A percentile compares a stretch with the other conserved stretches of the same genome.
phyloP scores from a whole-genome alignment of 1,140 invertebrate genomes.

The Telenomus remus region DNA sequence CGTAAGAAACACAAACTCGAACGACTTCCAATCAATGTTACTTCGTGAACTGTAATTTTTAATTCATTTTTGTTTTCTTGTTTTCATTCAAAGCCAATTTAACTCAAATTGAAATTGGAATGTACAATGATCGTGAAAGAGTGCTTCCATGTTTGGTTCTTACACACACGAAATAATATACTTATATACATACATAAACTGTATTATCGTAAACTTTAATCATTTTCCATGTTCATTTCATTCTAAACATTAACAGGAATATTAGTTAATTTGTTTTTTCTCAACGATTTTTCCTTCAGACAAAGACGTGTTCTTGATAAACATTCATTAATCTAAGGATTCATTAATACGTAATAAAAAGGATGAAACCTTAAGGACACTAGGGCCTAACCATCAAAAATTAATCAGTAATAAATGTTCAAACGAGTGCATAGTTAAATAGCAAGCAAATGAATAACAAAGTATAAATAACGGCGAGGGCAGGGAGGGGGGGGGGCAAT shows the following conservation, averaged over 20 bases:
- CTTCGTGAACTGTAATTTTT: too few relatives aligned
- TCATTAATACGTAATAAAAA: constrained; percentile 37
- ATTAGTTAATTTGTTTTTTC: constrained; percentile 7
- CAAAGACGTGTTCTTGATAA: constrained; percentile 42
- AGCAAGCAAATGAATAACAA: constrained; percentile 46
- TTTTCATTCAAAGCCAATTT: too few relatives aligned
- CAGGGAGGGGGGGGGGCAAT: constrained; percentile 2
- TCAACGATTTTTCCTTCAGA: constrained; percentile 40
- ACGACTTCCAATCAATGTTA: too few relatives aligned
- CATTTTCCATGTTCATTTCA: constrained; percentile 7
- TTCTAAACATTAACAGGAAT: constrained; percentile 55
- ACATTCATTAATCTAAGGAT: constrained; percentile 52
- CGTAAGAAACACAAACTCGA: too few relatives aligned
- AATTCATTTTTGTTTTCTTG: too few relatives aligned
- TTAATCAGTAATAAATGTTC: constrained; percentile 42
- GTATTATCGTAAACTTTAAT: constrained; percentile 4
- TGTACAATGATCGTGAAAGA: constrained; percentile 15
- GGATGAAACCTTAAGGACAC: constrained; percentile 15
- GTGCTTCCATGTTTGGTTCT: constrained; percentile 16
- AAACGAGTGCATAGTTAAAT: constrained; percentile 50
- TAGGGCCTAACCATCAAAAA: constrained; percentile 15
- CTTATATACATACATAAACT: constrained; percentile 54
- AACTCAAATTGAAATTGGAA: constrained; percentile 14
- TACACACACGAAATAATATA: constrained; percentile 40
- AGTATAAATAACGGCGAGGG: constrained; percentile 30